Conservation (phyloP, 2,113 vertebrate genomes). For the Calypte anna region DNA sequence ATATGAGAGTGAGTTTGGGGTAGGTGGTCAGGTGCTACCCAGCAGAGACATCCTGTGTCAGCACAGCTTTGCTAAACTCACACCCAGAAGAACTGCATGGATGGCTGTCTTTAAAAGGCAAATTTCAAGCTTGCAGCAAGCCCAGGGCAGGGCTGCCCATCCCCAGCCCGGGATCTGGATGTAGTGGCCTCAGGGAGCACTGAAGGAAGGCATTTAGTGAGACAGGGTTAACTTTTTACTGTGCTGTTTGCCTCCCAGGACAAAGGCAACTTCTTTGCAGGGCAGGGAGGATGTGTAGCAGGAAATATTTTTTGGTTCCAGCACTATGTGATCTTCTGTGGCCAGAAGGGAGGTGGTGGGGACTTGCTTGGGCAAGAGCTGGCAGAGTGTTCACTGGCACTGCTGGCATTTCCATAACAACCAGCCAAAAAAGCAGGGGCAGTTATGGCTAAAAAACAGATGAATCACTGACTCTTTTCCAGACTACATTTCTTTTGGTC, state of each 20-base stretch:
- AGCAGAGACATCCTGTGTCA: background rate
- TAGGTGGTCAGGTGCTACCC: background rate
- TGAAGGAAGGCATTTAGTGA: background rate
- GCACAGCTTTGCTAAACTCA: background rate
- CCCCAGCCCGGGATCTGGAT: background rate
- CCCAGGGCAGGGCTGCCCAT: background rate
- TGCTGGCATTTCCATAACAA: background rate
- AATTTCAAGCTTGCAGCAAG: background rate
- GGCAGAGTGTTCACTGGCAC: fast-evolving
- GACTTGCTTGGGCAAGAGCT: background rate
- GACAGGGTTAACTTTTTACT: background rate
- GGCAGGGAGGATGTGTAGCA: background rate
- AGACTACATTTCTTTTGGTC: background rate
- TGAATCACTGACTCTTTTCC: background rate
- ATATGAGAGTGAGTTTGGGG: background rate
- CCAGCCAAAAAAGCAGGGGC: background rate
- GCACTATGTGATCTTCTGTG: background rate
- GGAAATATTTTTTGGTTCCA: background rate
- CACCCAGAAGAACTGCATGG: background rate
- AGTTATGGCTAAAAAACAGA: background rate
- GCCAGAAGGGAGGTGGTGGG: background rate
- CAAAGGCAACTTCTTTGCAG: background rate
- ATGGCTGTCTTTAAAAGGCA: background rate
- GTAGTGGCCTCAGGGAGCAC: background rate
- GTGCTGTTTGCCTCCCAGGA: background rate